phyloP scores from a whole-genome alignment of 2,113 vertebrate species.

The Tricholaema leucomelas region DNA sequence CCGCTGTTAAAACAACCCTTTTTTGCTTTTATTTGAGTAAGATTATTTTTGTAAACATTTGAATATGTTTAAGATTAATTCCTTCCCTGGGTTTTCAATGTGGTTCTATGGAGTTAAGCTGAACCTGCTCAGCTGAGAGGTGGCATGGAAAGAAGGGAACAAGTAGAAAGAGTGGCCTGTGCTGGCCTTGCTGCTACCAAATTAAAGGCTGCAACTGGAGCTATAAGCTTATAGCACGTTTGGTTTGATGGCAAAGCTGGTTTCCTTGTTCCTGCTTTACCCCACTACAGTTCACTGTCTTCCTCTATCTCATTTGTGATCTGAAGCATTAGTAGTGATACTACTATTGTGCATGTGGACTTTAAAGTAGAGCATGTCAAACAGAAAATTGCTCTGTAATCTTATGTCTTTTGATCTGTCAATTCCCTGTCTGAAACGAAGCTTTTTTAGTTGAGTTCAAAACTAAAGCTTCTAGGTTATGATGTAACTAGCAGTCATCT shows the following conservation, averaged over 20 bases:
- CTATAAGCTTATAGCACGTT: not conserved
- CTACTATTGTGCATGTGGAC: not conserved
- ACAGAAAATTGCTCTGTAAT: not conserved
- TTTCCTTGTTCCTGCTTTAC: not conserved
- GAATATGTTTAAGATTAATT: not conserved
- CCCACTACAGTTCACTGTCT: not conserved
- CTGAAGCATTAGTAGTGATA: not conserved
- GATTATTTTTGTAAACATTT: not conserved
- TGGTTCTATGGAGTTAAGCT: not conserved
- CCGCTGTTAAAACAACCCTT: not conserved
- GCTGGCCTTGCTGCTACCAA: not conserved
- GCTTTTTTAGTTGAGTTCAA: not conserved
- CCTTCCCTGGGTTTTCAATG: not conserved
- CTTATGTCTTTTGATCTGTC: not conserved
- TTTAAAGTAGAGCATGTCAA: not conserved
- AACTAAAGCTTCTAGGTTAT: not conserved
- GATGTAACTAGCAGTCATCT: not conserved
- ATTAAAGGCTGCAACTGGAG: not conserved
- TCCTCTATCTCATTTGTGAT: fast-evolving
- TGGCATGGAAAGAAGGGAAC: not conserved
- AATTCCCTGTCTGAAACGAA: not conserved
- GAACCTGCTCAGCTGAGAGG: not conserved
- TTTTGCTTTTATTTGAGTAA: not conserved
- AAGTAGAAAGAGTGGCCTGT: not conserved
- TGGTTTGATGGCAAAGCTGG: not conserved